These are phyloP conservation scores for Drosophila santomea DNA, from an alignment of 1,140 invertebrate genomes.

Conservation along the genomic window DNA sequence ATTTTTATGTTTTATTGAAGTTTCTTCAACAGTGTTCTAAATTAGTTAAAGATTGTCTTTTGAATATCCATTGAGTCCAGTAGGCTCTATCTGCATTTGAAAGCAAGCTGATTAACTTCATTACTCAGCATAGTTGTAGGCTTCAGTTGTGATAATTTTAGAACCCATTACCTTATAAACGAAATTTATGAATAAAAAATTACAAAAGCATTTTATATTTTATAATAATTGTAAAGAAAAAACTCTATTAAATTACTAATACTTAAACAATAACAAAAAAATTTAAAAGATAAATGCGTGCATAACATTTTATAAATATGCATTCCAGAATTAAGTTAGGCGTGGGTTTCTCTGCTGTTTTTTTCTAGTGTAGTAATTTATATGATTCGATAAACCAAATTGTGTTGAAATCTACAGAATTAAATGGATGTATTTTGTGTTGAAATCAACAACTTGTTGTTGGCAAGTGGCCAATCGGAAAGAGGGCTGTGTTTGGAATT, in stretches of 20 bases:
- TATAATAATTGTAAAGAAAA: not conserved
- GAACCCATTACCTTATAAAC: no score
- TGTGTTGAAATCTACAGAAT: not conserved
- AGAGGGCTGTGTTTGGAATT: not conserved
- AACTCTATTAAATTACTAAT: not conserved
- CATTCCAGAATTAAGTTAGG: no score
- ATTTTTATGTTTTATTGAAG: not conserved
- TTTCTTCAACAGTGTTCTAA: no score
- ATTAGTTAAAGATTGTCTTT: no score
- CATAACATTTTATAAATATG: not conserved
- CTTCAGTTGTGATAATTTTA: no score
- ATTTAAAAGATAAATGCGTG: not conserved
- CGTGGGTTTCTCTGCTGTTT: no score
- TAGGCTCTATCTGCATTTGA: no score
- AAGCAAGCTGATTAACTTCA: no score
- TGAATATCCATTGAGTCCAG: no score
- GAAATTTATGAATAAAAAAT: no score
- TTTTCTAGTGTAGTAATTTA: not conserved
- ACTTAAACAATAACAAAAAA: not conserved
- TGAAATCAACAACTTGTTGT: not conserved
- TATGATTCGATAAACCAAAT: not conserved
- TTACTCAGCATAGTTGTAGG: no score
- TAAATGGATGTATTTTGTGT: not conserved
- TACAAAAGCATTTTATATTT: not conserved
- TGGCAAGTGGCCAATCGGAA: slow-evolving; percentile 2